Conservation (phyloP, 1,140 invertebrate genomes). For the Orius insidiosus region DNA sequence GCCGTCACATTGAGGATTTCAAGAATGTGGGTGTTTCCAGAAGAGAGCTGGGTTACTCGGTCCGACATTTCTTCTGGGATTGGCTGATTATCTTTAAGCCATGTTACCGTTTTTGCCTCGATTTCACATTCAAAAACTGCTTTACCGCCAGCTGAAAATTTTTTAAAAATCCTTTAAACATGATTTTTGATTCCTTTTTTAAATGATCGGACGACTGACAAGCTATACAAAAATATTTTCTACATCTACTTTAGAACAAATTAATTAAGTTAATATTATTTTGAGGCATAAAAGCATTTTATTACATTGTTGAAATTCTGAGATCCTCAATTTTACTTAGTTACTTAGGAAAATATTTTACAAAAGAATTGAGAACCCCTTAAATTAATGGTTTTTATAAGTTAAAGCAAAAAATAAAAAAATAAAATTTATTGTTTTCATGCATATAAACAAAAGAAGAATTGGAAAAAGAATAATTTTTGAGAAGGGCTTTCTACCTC, state of each 20-base stretch:
- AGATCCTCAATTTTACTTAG: no score
- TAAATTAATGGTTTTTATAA: neutral
- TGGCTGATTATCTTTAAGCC: slow-evolving; percentile 79
- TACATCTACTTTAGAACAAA: neutral
- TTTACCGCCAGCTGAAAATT: slow-evolving; percentile 65
- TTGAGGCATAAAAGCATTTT: neutral
- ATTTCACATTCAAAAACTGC: slow-evolving; percentile 69
- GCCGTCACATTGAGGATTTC: slow-evolving; percentile 63
- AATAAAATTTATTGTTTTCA: no score
- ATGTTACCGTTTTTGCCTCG: slow-evolving; percentile 45
- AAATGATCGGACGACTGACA: no score
- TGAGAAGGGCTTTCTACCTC: neutral
- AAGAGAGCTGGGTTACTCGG: slow-evolving; percentile 41
- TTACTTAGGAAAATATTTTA: no score
- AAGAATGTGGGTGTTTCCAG: slow-evolving; percentile 43
- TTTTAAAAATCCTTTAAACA: neutral
- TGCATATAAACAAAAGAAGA: no score
- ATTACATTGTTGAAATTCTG: neutral
- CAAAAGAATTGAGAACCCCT: no score
- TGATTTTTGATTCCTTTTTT: no score
- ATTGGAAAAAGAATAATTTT: no score
- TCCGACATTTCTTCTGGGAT: slow-evolving; percentile 59
- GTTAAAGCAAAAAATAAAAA: no score
- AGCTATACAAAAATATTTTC: no score
- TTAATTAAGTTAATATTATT: neutral